Evolutionary conservation across 2,113 vertebrate species (phyloP).

Genomic region (Osmerus mordax): DNA sequence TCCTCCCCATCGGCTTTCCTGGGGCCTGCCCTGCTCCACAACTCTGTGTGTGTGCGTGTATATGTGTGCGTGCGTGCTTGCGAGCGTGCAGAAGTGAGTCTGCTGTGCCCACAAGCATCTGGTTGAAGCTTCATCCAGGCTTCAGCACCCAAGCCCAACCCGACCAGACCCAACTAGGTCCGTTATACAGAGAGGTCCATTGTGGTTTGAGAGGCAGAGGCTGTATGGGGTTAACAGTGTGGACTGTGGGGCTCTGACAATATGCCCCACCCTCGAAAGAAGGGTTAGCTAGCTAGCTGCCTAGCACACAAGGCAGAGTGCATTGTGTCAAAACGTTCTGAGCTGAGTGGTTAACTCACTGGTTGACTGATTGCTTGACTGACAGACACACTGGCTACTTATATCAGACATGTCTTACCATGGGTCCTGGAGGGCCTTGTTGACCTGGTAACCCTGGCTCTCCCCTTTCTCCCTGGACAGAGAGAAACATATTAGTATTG

Average conservation of each 20-base stretch:
- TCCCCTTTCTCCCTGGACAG: conserved; percentile 68
- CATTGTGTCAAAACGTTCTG: no score
- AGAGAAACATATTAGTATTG: background rate
- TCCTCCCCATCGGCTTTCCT: conserved; percentile 12
- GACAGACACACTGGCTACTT: background rate
- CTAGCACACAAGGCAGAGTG: background rate
- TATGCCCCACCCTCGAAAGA: no score
- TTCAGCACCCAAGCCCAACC: no score
- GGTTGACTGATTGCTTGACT: background rate
- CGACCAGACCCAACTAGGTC: background rate
- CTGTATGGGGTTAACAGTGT: background rate
- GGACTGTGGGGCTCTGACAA: background rate
- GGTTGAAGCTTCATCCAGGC: background rate
- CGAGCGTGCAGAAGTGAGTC: no score
- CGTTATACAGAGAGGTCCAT: background rate
- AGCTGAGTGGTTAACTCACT: no score
- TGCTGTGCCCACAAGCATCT: background rate
- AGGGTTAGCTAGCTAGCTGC: background rate
- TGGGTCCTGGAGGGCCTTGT: conserved; percentile 54
- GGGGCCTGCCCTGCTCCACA: background rate
- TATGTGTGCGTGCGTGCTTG: no score
- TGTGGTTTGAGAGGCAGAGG: background rate
- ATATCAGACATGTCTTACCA: conserved; percentile 47
- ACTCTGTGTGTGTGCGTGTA: background rate
- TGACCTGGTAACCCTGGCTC: conserved; percentile 55